These are phyloP conservation scores for Himalopsyche tibetana DNA, from an alignment of 2,888 invertebrate genomes.

Conservation along the genomic window DNA sequence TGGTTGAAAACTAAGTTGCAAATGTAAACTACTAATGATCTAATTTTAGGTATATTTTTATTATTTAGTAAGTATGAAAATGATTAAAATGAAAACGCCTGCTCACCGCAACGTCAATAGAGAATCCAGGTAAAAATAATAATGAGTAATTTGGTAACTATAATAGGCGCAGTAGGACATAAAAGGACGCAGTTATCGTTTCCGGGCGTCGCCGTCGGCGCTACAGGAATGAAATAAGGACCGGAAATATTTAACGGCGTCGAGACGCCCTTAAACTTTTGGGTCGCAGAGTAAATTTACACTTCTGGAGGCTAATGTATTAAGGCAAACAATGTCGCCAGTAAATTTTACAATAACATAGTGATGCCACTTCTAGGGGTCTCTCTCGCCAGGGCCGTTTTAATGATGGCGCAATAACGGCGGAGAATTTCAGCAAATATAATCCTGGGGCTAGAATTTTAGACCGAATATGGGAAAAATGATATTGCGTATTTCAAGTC, in stretches of 20 bases:
- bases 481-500: no score
- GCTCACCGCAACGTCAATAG: not conserved
- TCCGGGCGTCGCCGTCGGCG: constrained; percentile 16
- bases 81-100: not conserved
- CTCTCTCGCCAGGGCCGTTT: not conserved
- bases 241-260: constrained; percentile 26
- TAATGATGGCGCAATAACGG: not conserved
- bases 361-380: constrained; percentile 15
- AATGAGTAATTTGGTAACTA: constrained; percentile 19
- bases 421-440: not conserved
- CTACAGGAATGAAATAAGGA: constrained; percentile 4
- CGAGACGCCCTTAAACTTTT: constrained; percentile 30
- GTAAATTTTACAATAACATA: constrained; percentile 27
- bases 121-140: constrained; percentile 1
- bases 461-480: no score
- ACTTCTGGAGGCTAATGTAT: constrained; percentile 34
- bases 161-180: constrained; percentile 7
- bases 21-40: no score
- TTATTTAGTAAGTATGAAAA: not conserved
- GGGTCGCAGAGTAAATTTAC: constrained; percentile 31
- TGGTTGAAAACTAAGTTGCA: no score
- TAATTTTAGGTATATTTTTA: not conserved
- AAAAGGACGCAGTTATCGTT: constrained; percentile 10
- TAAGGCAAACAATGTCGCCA: constrained; percentile 34
- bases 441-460: no score